Base-by-base conservation (phyloP, 2,888 invertebrate species). In the Buathra laborator region DNA sequence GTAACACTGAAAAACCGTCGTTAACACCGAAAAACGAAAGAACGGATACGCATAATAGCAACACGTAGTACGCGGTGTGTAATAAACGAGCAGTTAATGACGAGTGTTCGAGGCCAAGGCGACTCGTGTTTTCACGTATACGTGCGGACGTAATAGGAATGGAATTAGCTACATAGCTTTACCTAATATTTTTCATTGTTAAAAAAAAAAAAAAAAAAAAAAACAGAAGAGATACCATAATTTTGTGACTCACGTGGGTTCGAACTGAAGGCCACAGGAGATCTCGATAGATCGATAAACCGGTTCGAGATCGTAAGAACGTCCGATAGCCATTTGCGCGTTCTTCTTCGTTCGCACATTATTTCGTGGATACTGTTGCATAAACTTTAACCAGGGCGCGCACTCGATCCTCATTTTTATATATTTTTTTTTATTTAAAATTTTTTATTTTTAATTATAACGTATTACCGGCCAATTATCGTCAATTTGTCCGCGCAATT, bases 371-470 rank as follows among this genome's bases (percentile, higher is more conserved):
- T 76, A 56, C 44, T 83, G 77, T 67, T 78, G 74, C 59, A 83
- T 62, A 56, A 88, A 90, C 72, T 84, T 84, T 19, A 87, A 67
- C 89, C 90, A 89, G n/a, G 85, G 82, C 24, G 75, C 81, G 29
- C 88, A 90, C 67, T 87, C 86, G 83, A 89, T 86, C 64, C 78
- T 82, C 90, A 90, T 90, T 68, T 81, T 83, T 62, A 62, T 62
- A 9, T 44, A 37, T 53, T 37, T 53, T 12, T 32, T 43, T 56
- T 9, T 51, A 6, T 46, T 19, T 19, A n/a, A n/a, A n/a, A n/a
- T 44, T 48, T 71, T 53, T 53, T 5, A 24, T 19, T 29, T 29
- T 1, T 29, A 12, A 59, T 59, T 29, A 29, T 59, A 19, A 24
- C 59, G 9, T 24, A 3, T 10, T 59, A 29, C 29, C 37, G 29